Base-by-base conservation (phyloP, 2,888 invertebrate species). In the Thelaira solivaga region DNA sequence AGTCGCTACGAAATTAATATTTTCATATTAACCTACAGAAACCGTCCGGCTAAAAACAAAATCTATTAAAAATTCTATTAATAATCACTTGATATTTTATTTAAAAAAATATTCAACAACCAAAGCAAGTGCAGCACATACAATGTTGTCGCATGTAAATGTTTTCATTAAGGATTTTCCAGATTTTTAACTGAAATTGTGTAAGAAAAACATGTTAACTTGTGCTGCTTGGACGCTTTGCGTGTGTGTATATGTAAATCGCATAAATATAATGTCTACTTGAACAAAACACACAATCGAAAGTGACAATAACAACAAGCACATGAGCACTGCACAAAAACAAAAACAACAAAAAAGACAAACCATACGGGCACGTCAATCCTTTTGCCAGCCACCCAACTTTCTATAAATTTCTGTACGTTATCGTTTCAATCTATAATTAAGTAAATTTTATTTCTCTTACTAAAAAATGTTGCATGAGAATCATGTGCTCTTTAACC, bases 231-330 rank as follows among this genome's bases (percentile, higher is more conserved):
- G n/a, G n/a, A n/a, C n/a, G n/a, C 4, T 18, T 41, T 65, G 43
- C 51, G 53, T 49, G 18, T 51, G 36, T 39, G 64, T 65, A 49
- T 64, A 39, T 36, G 45, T 22, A 24, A 51, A 53, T 10, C 34
- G 29, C 41, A 65, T 65, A 51, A 49, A 57, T 59, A 51, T 57
- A 41, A 51, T 45, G 53, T 77, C 57, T 57, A 74, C 45, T 75
- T 61, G 45, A 61, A 65, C 61, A 71, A 68, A 61, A 68, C 61
- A 76, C 57, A 69, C 74, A 78, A 78, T 69, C 78, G 78, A 78
- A 78, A 78, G 78, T 78, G 78, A 78, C 78, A 78, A 78, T 78
- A 78, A 78, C 64, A 78, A 74, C 62, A 65, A 68, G 74, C 59
- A 80, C 65, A 45, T 64, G 41, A 64, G 47, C n/a, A n/a, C n/a